Evolutionary conservation across 2,797 vertebrate species (phyloP).

Genomic region (Dicrostonyx torquatus): DNA sequence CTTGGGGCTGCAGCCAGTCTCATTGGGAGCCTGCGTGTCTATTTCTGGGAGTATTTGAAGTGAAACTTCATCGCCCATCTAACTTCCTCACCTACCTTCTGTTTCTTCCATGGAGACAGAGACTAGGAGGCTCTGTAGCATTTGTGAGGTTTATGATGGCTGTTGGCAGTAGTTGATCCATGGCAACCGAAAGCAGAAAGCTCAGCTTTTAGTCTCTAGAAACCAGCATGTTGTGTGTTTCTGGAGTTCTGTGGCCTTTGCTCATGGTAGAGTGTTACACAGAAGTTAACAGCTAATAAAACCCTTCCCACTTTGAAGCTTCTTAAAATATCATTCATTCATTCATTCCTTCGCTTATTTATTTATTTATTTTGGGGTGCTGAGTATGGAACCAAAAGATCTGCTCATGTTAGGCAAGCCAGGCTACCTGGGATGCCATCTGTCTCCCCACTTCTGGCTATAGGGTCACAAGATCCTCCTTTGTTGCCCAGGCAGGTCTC

Average conservation of each 20-base stretch:
- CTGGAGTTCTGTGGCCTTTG: slow-evolving; percentile 8
- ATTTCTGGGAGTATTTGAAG: slow-evolving; percentile 52
- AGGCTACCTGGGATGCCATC: not conserved
- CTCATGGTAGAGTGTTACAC: slow-evolving; percentile 5
- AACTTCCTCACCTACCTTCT: slow-evolving; percentile 46
- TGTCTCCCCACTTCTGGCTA: not conserved
- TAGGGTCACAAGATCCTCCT: not conserved
- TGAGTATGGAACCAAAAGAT: not conserved
- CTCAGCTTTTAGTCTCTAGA: slow-evolving; percentile 49
- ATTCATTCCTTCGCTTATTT: no score
- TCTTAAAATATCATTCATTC: not conserved
- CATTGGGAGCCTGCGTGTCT: not conserved
- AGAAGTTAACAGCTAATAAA: slow-evolving; percentile 30
- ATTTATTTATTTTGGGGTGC: not conserved
- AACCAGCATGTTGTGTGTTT: not conserved
- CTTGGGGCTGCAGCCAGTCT: not conserved
- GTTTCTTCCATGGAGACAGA: slow-evolving; percentile 39
- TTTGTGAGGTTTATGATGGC: slow-evolving; percentile 36
- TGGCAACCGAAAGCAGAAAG: not conserved
- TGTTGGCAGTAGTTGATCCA: slow-evolving; percentile 4
- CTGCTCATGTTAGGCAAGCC: not conserved
- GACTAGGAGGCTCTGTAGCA: not conserved
- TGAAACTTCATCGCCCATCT: slow-evolving; percentile 27
- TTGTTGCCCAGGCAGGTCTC: not conserved
- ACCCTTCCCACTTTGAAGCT: not conserved